Conservation (phyloP, 1,140 invertebrate species). For the Macrosteles quadrilineatus region DNA sequence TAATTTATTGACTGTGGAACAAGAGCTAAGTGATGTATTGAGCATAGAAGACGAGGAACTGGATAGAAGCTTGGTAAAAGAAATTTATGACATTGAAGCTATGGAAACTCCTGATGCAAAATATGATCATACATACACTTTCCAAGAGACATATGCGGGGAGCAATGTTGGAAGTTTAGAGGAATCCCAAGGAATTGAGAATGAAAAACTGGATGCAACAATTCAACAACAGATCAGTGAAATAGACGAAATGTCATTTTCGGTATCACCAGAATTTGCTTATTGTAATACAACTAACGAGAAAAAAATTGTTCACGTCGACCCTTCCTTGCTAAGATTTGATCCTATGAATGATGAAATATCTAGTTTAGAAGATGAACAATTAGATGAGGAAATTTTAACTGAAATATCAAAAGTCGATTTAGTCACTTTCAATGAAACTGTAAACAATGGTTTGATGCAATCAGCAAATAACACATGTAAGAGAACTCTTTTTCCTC, state of each 20-base stretch:
- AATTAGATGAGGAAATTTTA: background rate
- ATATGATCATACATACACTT: background rate
- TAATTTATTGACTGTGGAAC: slow-evolving; percentile 4
- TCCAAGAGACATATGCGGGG: background rate
- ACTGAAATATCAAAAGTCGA: no score
- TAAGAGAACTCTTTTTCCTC: no score
- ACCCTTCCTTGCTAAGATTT: background rate
- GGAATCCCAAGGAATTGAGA: background rate
- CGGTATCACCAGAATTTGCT: background rate
- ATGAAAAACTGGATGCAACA: slow-evolving; percentile 8
- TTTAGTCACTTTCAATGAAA: no score
- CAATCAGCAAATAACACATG: no score
- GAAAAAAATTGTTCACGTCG: background rate
- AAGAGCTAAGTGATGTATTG: slow-evolving; percentile 8
- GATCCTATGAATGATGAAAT: background rate
- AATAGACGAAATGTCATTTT: background rate
- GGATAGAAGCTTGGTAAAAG: background rate
- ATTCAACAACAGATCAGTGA: slow-evolving; percentile 13
- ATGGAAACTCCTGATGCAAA: slow-evolving; percentile 7
- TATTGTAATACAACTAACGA: background rate
- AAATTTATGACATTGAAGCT: background rate
- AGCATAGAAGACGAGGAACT: slow-evolving; percentile 13
- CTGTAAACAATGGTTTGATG: no score
- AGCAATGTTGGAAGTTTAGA: background rate
- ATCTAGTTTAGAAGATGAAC: slow-evolving; percentile 7